These are phyloP conservation scores for Mormyrus lacerda DNA, from an alignment of 2,113 vertebrate genomes.

Conservation along the genomic window DNA sequence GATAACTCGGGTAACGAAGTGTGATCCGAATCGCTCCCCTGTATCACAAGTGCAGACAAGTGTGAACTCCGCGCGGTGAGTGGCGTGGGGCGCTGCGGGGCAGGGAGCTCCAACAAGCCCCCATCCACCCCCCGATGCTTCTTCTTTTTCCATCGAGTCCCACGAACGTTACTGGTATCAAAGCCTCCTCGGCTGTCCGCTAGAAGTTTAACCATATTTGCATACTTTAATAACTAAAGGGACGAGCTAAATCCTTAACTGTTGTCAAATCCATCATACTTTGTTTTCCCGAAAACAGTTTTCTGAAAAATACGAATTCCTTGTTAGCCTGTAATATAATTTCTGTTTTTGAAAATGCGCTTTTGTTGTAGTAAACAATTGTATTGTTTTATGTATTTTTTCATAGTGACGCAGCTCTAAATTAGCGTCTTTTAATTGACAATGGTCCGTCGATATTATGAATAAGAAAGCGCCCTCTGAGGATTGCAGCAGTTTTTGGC, in stretches of 20 bases:
- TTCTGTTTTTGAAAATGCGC: background rate
- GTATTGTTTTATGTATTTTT: background rate
- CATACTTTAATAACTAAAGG: background rate
- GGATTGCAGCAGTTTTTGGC: background rate
- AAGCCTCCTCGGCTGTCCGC: background rate
- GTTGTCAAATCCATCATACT: background rate
- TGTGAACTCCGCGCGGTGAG: constrained; percentile 14
- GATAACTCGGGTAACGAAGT: background rate
- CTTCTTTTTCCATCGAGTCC: background rate
- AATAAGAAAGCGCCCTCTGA: background rate
- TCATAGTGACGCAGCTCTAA: background rate
- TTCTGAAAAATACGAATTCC: background rate
- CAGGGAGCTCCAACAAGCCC: background rate
- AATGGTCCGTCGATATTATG: background rate
- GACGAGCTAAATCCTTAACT: background rate
- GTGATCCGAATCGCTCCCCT: background rate
- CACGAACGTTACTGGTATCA: background rate
- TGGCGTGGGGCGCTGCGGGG: background rate
- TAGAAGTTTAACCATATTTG: background rate
- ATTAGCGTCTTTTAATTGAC: background rate
- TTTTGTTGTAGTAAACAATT: background rate
- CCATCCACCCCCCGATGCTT: background rate
- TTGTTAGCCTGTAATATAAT: background rate
- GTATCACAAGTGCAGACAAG: constrained; percentile 12
- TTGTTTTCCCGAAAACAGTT: background rate